Base-by-base conservation (phyloP, 2,113 vertebrate genomes). In the Callopanchax toddi region DNA sequence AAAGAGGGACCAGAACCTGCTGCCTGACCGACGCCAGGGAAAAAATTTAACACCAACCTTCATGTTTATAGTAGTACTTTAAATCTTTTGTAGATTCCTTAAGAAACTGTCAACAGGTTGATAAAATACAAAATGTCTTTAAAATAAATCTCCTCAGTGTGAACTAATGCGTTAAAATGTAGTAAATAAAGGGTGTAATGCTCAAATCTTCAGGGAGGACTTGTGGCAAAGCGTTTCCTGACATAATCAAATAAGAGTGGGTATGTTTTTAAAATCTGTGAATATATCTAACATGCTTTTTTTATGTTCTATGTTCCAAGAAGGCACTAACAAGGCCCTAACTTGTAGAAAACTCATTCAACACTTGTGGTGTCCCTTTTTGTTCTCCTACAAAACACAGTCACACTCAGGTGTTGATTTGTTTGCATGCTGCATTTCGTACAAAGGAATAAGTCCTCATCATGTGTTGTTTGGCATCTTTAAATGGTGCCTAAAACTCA, bases 261-360 rank as follows among this genome's bases (percentile, higher is more conserved):
- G n/a, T 39, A 39, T 11, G 29, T 17, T 49, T 39, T 26, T 25
- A 40, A 40, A 40, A 23, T 34, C 6, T 15, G 25, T 20, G 22
- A 13, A 11, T 11, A 40, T 13, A 43, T 60, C 45, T n/a, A 45
- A 45, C n/a, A n/a, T n/a, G 18, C 16, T 16, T 57, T 54, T 43
- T 60, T 23, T n/a, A n/a, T n/a, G n/a, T n/a, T n/a, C n/a, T n/a
- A n/a, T 6, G 48, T 25, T 81, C 49, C 42, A 53, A 63, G 18
- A 81, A 80, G 81, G 75, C 84, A 79, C 78, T 60, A 57, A 71
- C 36, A 59, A 67, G 48, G 60, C 46, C 36, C 57, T 64, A 73
- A 76, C 67, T 34, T 59, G 43, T n/a, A 17, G 32, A 46, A n/a
- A 20, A 18, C 60, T 4, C 1, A 40, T 25, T 54, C 62, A 40